Evolutionary conservation across 1,140 invertebrate genomes (phyloP), one percentile per base, ranked within the genome.

Genomic region (Drusus annulatus): DNA sequence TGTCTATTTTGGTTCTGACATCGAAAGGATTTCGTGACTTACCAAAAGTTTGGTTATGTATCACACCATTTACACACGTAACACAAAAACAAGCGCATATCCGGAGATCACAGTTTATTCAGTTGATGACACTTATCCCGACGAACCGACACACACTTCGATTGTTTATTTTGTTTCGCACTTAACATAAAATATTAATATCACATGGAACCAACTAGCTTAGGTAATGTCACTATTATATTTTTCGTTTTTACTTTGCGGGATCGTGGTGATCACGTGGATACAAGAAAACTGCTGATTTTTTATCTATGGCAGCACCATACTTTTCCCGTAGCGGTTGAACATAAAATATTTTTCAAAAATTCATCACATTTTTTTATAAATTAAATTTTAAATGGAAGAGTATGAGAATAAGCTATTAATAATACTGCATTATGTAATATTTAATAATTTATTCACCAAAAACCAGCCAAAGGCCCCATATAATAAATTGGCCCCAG

Each of bases 1-100:
- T 45, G 17, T 76, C 74, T 76, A 76, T 76, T 76, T 76, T 62
- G 74, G 74, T 60, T 62, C 54, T 76, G 58, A 62, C 74, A 76
- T 76, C 36, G 17, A 10, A 62, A 60, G 62, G 52, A 19, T 62
- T 36, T 60, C 36, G 54, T 62, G 25, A 76, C 74, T 62, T 76
- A 76, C 74, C 74, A 76, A 62, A 76, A 60, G 74, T 76, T 76
- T 76, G 74, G 74, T 76, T 76, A 76, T 76, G 74, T 74, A 74
- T 76, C 56, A 50, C 56, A 76, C 50, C 69, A 74, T 52, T 76
- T 45, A 58, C 31, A 76, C 74, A 62, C 28, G 56, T 45, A 76
- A 23, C 54, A 62, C 54, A 60, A 76, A 76, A 58, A 60, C 74
- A 36, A 60, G 17, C 23, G 15, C 58, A 60, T 62, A 62, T 60